Base-by-base conservation (phyloP, 2,888 invertebrate genomes). In the Drosophila buzzatii region DNA sequence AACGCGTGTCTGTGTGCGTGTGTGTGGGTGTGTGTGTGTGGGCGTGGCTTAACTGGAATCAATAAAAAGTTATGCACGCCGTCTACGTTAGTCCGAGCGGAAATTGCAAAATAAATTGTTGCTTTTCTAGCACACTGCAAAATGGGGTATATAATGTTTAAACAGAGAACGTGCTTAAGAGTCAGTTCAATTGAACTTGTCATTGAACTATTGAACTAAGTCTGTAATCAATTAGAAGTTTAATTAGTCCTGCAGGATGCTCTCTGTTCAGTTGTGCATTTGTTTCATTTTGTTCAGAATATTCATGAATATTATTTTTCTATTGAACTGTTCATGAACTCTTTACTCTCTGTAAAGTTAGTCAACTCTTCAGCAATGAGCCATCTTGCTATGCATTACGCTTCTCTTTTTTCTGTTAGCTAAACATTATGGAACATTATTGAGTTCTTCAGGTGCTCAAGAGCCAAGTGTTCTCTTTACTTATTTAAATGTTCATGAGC, bases 31-130 rank as follows among this genome's bases (percentile, higher is more conserved):
- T 47, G 14, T 69, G 51, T 41, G 59, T 53, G n/a, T 45, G 62
- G 70, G 72, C 62, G 66, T 63, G 58, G 14, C 27, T 42, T 59
- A 52, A 71, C 71, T 67, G 75, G 71, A 81, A 79, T 82, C 75
- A 82, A 80, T 82, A 80, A 70, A 71, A 70, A 67, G 37, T 56
- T 70, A 58, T 64, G 60, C 61, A 51, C 31, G n/a, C 39, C 42
- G 49, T 12, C 66, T 59, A 39, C 49, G 44, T 56, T 73, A 70
- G 51, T 33, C 69, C 80, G 69, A 79, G 59, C 88, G 85, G 85
- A 85, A 83, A 85, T 85, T 88, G 75, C 73, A 68, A 79, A 82
- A 82, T 71, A 76, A 57, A 64, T 67, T 61, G 63, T 68, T 64
- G 7, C 41, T 41, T 10, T 18, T 51, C 18, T 20, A 6, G 7